A percentile compares a stretch with the other conserved stretches of the same genome.
phyloP scores from a whole-genome alignment of 2,113 vertebrate genomes.

The Malurus cyaneus region DNA sequence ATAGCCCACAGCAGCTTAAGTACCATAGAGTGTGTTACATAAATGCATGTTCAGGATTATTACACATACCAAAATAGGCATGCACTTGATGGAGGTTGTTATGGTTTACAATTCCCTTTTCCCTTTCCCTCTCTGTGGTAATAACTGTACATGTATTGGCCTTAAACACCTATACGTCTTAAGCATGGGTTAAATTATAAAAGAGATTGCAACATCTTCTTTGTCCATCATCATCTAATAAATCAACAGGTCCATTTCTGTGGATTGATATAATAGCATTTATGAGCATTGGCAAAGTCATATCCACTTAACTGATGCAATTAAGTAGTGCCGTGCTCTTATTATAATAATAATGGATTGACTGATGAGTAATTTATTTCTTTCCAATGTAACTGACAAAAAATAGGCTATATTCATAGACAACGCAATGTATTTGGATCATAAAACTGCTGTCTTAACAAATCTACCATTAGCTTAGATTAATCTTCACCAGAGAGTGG shows the following conservation, averaged over 20 bases:
- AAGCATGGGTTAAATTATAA: constrained; percentile 57
- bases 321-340: constrained; percentile 68
- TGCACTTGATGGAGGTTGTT: constrained; percentile 23
- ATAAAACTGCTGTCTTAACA: constrained; percentile 48
- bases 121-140: constrained; percentile 39
- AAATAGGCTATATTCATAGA: constrained; percentile 59
- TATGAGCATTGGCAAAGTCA: constrained; percentile 68
- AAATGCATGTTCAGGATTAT: constrained; percentile 1
- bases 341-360: constrained; percentile 70
- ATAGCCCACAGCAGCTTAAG: constrained; percentile 56
- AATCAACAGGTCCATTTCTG: constrained; percentile 67
- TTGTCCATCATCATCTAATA: constrained; percentile 63
- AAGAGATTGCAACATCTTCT: constrained; percentile 53
- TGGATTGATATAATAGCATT: constrained; percentile 66
- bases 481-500: constrained; percentile 14
- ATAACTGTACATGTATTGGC: background rate
- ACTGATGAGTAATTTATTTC: constrained; percentile 71
- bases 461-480: constrained; percentile 1
- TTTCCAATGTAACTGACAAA: constrained; percentile 68
- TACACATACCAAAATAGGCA: background rate
- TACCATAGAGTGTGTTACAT: constrained; percentile 23
- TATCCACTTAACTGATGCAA: constrained; percentile 76
- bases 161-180: constrained; percentile 37
- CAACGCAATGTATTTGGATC: constrained; percentile 47
- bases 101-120: constrained; percentile 49